phyloP scores from a whole-genome alignment of 2,888 invertebrate species.

The Apamea epomidion region DNA sequence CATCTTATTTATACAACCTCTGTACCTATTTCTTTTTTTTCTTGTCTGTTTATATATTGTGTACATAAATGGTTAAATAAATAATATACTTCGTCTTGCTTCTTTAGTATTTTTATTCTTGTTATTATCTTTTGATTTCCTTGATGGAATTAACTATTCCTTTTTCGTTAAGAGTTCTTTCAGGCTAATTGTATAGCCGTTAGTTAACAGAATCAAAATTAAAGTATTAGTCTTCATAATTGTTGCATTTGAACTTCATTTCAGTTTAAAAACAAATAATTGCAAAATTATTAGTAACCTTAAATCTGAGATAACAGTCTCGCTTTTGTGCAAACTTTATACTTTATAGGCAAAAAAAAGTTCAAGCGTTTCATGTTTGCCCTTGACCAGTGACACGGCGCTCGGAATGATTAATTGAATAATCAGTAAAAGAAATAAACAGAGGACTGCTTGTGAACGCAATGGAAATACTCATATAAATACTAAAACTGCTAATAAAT shows the following conservation, averaged over 20 bases:
- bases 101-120: neutral
- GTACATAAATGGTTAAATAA: no score
- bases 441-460: constrained; percentile 5
- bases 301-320: constrained; percentile 12
- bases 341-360: constrained; percentile 30
- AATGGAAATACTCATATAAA: neutral
- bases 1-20: no score
- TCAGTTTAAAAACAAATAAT: neutral
- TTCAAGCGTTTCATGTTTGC: constrained; percentile 34
- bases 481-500: constrained; percentile 6
- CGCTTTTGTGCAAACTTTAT: constrained; percentile 30
- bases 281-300: constrained; percentile 25
- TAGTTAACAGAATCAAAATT: neutral
- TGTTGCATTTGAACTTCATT: neutral
- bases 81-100: neutral
- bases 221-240: neutral
- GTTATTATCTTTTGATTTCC: neutral
- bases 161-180: neutral
- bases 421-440: constrained; percentile 33
- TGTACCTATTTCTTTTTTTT: no score
- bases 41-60: no score
- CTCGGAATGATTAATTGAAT: constrained; percentile 38
- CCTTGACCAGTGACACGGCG: constrained; percentile 43
- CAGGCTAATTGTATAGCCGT: neutral
- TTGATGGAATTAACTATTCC: neutral